Evolutionary conservation across 2,113 vertebrate genomes (phyloP).

Genomic region (Strix aluco): DNA sequence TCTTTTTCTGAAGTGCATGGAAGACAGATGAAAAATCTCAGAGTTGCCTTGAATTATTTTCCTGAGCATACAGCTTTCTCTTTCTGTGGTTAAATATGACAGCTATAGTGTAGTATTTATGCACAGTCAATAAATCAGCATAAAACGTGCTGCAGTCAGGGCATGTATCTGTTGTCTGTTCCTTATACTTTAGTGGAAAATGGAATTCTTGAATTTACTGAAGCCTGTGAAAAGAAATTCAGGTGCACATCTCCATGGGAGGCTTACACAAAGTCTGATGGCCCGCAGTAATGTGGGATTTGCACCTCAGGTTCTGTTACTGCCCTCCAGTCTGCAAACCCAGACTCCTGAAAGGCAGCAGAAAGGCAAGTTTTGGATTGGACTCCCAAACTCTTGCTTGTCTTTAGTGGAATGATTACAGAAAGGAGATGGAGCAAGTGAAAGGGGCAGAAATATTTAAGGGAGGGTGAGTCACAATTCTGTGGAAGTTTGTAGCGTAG

Average conservation of each 20-base stretch:
- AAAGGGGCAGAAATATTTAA: background rate
- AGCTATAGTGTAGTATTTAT: conserved; percentile 27
- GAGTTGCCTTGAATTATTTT: conserved; percentile 29
- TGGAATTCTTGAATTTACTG: background rate
- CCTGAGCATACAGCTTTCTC: conserved; percentile 8
- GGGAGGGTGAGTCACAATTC: background rate
- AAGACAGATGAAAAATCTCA: conserved; percentile 4
- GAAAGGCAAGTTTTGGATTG: background rate
- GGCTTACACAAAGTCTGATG: background rate
- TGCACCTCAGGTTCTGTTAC: background rate
- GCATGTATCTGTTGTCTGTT: background rate
- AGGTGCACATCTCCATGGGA: background rate
- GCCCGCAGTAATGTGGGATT: background rate
- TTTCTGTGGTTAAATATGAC: conserved; percentile 43
- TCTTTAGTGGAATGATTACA: background rate
- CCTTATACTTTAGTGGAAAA: background rate
- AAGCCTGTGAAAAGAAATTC: background rate
- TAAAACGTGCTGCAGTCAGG: conserved; percentile 24
- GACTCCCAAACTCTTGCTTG: background rate
- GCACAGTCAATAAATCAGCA: conserved; percentile 53
- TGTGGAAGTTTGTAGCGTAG: background rate
- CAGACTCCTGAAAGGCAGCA: background rate
- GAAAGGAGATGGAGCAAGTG: background rate
- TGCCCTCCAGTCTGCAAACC: background rate
- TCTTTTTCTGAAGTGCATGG: background rate